Evolutionary conservation across 2,113 vertebrate species (phyloP).

Genomic region (Clarias macrocephalus): DNA sequence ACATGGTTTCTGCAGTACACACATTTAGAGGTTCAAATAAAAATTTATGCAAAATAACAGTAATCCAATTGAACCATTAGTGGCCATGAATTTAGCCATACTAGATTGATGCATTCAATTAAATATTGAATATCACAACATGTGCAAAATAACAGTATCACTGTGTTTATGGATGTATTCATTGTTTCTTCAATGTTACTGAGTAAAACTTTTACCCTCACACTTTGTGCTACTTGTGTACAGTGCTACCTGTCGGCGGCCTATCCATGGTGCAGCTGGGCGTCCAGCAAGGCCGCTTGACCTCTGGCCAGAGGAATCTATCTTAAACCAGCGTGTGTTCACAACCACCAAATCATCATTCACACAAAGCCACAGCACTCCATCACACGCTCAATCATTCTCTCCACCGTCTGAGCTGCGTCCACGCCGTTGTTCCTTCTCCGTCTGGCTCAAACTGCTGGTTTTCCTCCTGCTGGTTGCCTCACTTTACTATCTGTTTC

Average conservation of each 20-base stretch:
- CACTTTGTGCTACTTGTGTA: not conserved
- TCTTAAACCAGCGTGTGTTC: conserved; percentile 57
- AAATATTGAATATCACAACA: not conserved
- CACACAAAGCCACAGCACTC: not conserved
- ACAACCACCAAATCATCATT: conserved; percentile 59
- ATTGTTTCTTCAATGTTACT: not conserved
- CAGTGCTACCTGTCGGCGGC: conserved; percentile 90
- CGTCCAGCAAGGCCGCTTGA: conserved; percentile 83
- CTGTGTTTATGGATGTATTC: not conserved
- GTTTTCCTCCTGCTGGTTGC: conserved; percentile 76
- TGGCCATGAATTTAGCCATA: not conserved
- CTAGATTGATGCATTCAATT: not conserved
- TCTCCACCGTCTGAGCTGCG: not conserved
- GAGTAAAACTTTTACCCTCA: not conserved
- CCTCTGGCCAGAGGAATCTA: conserved; percentile 83
- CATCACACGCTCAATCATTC: conserved; percentile 14
- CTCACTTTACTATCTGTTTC: conserved; percentile 82
- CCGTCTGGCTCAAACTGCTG: conserved; percentile 85
- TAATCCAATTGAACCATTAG: not conserved
- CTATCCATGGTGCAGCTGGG: conserved; percentile 91
- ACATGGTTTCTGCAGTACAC: not conserved
- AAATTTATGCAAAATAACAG: not conserved
- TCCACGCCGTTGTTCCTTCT: conserved; percentile 66
- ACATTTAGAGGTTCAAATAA: not conserved
- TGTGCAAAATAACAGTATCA: not conserved